Evolutionary conservation across 1,140 invertebrate genomes (phyloP).

Genomic region (Drosophila willistoni): DNA sequence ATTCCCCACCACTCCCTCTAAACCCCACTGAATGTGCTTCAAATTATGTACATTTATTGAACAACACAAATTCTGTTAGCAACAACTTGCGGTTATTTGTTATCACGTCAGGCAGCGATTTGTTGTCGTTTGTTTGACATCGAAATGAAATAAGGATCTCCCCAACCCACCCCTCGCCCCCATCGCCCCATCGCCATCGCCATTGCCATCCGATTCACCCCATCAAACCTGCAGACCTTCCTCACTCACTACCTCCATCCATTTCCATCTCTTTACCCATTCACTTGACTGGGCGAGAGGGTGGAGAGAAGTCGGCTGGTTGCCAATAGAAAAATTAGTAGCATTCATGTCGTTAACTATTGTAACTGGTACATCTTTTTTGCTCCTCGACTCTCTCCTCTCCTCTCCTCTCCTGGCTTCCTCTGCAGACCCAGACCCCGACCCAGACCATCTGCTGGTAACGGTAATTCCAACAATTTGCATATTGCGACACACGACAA

Average conservation of each 20-base stretch:
- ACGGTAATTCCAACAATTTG: constrained; percentile 33
- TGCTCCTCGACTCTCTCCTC: background rate
- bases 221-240: background rate
- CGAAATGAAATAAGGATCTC: constrained; percentile 26
- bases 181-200: background rate
- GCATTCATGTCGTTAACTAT: constrained; percentile 78
- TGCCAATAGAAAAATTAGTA: constrained; percentile 71
- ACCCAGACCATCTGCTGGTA: constrained; percentile 4
- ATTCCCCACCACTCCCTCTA: background rate
- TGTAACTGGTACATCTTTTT: constrained; percentile 73
- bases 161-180: background rate
- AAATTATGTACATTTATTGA: constrained; percentile 77
- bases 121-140: constrained; percentile 59
- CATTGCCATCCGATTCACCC: background rate
- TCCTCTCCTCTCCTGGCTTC: no score
- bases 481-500: constrained; percentile 51
- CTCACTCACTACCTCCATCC: background rate
- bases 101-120: constrained; percentile 76
- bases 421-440: background rate
- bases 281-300: constrained; percentile 18
- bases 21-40: constrained; percentile 30
- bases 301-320: constrained; percentile 21
- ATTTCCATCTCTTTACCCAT: background rate
- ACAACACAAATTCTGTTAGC: constrained; percentile 54
- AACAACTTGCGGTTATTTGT: constrained; percentile 77